phyloP scores from a whole-genome alignment of 2,888 invertebrate genomes.

The Mellilla xanthometata region DNA sequence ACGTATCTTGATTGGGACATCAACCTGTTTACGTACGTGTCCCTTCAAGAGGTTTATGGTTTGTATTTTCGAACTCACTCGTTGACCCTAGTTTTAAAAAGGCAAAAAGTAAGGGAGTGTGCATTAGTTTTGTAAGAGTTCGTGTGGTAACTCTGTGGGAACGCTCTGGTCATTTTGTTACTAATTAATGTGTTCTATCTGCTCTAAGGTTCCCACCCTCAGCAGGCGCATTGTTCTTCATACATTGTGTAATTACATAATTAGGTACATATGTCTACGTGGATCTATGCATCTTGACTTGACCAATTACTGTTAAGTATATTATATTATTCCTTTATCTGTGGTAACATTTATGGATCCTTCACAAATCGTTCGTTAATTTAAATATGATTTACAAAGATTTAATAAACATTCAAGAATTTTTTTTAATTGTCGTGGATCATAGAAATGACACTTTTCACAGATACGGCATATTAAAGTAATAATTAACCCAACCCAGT shows the following conservation, averaged over 20 bases:
- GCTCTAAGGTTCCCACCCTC: conserved; percentile 30
- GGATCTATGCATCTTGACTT: conserved; percentile 33
- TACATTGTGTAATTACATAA: conserved; percentile 28
- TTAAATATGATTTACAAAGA: too few relatives aligned
- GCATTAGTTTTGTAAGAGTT: conserved; percentile 25
- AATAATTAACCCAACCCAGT: too few relatives aligned
- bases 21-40: conserved; percentile 53
- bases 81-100: conserved; percentile 3
- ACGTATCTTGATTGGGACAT: conserved; percentile 58
- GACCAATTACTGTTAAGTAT: conserved; percentile 26
- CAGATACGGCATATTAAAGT: too few relatives aligned
- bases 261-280: conserved; percentile 25
- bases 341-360: too few relatives aligned
- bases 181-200: conserved; percentile 29
- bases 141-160: conserved; percentile 30
- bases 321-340: too few relatives aligned
- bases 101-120: conserved; percentile 20
- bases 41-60: conserved; percentile 29
- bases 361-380: too few relatives aligned
- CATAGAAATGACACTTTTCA: too few relatives aligned
- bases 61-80: conserved; percentile 29
- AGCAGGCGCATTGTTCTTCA: conserved; percentile 29
- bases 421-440: too few relatives aligned
- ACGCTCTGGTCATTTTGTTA: conserved; percentile 27
- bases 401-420: too few relatives aligned